These are phyloP conservation scores for Horisme vitalbata DNA, from an alignment of 2,888 invertebrate species.

Conservation along the genomic window DNA sequence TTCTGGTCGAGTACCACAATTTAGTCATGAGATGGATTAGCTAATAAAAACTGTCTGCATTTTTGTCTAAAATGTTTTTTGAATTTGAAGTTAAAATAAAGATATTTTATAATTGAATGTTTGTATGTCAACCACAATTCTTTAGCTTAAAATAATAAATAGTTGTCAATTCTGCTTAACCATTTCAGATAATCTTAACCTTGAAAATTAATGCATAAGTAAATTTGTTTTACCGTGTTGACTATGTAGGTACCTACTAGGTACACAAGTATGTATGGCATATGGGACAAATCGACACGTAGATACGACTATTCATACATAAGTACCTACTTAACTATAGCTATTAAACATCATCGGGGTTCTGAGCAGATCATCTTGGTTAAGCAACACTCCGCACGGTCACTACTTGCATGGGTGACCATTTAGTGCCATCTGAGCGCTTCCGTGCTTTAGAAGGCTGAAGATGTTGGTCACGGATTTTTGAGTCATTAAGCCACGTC, in stretches of 20 bases:
- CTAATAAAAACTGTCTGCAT: background rate
- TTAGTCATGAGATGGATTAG: background rate
- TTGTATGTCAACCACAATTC: conserved; percentile 23
- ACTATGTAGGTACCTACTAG: conserved; percentile 6
- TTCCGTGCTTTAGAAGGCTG: no score
- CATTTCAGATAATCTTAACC: conserved; percentile 23
- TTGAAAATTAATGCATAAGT: conserved; percentile 25
- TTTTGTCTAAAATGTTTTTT: background rate
- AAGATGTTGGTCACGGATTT: no score
- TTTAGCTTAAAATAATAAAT: conserved; percentile 12
- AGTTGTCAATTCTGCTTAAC: background rate
- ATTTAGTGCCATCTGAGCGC: no score
- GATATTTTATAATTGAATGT: conserved; percentile 9
- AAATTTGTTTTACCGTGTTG: conserved; percentile 15
- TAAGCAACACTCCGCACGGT: no score
- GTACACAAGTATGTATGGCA: no score
- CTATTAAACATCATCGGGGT: no score
- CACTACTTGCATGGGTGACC: no score
- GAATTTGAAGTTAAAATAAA: background rate
- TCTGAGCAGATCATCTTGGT: no score
- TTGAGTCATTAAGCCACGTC: no score
- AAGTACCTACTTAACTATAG: no score
- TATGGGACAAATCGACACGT: no score
- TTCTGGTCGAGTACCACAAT: background rate
- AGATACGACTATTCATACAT: no score